Conservation (phyloP, 2,888 invertebrate species). For the Sesamia inferens region DNA sequence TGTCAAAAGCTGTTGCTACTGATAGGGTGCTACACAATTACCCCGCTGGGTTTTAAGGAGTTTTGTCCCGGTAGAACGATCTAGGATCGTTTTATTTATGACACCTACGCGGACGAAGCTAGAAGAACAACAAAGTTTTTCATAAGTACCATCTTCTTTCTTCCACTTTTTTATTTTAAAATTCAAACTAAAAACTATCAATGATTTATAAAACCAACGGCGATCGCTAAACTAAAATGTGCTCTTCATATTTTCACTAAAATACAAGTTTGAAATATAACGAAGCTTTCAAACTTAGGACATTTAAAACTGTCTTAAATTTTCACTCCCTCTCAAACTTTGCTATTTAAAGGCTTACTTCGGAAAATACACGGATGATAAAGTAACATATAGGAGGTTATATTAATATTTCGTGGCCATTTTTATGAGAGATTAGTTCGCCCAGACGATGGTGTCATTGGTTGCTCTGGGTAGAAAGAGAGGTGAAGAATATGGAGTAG, state of each 20-base stretch:
- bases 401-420: background rate
- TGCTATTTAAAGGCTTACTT: slow-evolving; percentile 48
- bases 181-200: background rate
- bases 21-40: too few relatives aligned
- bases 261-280: slow-evolving; percentile 46
- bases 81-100: background rate
- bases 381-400: slow-evolving; percentile 6
- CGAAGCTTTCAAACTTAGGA: slow-evolving; percentile 36
- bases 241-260: slow-evolving; percentile 29
- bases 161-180: background rate
- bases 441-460: background rate
- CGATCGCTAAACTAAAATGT: slow-evolving; percentile 20
- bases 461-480: background rate
- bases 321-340: slow-evolving; percentile 30
- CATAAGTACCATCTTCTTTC: background rate
- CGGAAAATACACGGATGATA: slow-evolving; percentile 14
- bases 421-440: background rate
- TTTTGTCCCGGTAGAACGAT: background rate
- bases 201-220: slow-evolving; percentile 1
- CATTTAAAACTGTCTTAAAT: slow-evolving; percentile 51
- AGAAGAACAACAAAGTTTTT: background rate
- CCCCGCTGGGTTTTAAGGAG: background rate
- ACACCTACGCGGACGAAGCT: background rate
- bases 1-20: too few relatives aligned
- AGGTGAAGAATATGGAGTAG: background rate